Base-by-base conservation (phyloP, 2,113 vertebrate genomes). In the Oenanthe oenanthe region DNA sequence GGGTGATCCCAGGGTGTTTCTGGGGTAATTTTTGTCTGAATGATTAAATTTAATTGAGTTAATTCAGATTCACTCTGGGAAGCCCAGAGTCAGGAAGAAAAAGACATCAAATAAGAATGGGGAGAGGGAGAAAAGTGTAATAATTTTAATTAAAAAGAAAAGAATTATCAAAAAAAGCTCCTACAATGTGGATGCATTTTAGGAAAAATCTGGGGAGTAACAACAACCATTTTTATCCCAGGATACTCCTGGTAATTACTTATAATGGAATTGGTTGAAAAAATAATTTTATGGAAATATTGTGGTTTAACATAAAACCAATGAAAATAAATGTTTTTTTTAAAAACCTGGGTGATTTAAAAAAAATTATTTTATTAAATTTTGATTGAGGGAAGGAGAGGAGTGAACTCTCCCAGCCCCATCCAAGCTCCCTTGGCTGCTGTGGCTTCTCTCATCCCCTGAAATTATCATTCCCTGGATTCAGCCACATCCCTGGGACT, bases 311-410 rank as follows among this genome's bases (percentile, higher is more conserved):
- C 5, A 15, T 19, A 5, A 65, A 73, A 6, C 2, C 4, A 57
- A 8, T 9, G 5, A 16, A 54, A 61, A 7, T 2, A 9, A 50
- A 22, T 7, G 12, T 13, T 51, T 26, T 13, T 51, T 24, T 36
- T 21, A 21, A 43, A 25, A 43, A 4, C 7, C 21, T 0, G 1
- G 5, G 11, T 12, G n/a, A 36, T 15, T 32, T 29, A n/a, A 43
- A 4, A 3, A 7, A 2, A 38, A 71, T 36, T 1, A 10, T 66
- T 56, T 53, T 17, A 9, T 17, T 48, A 58, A 13, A 19, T 66
- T 81, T 74, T 31, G 36, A 6, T 3, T 4, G 47, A 16, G 28
- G 13, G 6, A 29, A 89, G 17, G 32, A 12, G 11, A 75, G 62
- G 61, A 29, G 15, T 2, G 45, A 38, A 2, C 21, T 26, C 34